Evolutionary conservation across 2,113 vertebrate species (phyloP), one percentile per base, ranked within the genome.

Genomic region (Baryphthengus martii): DNA sequence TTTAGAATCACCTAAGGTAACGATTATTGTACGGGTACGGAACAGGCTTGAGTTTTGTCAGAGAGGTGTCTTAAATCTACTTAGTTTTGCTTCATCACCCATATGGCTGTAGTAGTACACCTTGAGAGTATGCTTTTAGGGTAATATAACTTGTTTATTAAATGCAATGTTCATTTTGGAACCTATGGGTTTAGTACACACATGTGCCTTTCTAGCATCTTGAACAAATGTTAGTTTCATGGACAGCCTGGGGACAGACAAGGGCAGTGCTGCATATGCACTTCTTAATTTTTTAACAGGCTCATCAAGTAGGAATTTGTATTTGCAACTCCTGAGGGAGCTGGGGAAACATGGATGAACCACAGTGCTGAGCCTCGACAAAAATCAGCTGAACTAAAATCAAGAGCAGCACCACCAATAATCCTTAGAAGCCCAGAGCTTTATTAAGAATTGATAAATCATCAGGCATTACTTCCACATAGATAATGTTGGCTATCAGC

Each of bases 301-400:
- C 72, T 89, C 19, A 49, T 92, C 52, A 82, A 80, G 40, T 68
- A 52, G 70, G 49, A 87, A 45, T 82, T 81, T 70, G 28, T 80
- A 55, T 86, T 90, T 80, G 55, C 17, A 88, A n/a, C 63, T 90
- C 89, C 63, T 49, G 68, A 72, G 44, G 65, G 70, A 88, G 53
- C 40, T 83, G 25, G 52, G 75, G 47, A 77, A 92, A 68, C 72
- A 28, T 23, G 65, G 53, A 62, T 85, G 77, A 95, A 47, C 73
- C 33, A 61, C 17, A 73, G 16, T 89, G 85, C 90, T 95, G 92
- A 97, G 65, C 39, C 74, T 52, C 66, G 74, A 58, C 18, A 91
- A 90, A 96, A 95, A 76, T 28, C 40, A 78, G 23, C 76, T 86
- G 70, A 67, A 74, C 85, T 71, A 72, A 89, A 92, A 81, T 62